A percentile compares a stretch with the other conserved stretches of the same genome.
These are phyloP conservation scores for Platyscapa corneri DNA, from an alignment of 1,140 invertebrate species.

Conservation along the genomic window DNA sequence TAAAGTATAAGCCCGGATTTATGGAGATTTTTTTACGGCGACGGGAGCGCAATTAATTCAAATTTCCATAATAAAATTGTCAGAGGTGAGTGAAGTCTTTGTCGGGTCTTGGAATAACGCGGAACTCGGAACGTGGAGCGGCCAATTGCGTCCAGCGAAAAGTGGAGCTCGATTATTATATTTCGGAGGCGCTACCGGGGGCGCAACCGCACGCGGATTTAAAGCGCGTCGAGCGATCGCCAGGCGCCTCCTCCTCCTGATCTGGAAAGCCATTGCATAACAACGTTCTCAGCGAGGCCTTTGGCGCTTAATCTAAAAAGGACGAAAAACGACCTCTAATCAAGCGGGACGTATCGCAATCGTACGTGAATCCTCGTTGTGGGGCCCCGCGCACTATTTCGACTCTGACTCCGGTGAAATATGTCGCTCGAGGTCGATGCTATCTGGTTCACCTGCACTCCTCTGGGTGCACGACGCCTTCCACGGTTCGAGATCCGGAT, in stretches of 20 bases:
- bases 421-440: slow-evolving; percentile 55
- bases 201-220: not conserved
- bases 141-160: not conserved
- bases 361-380: not conserved
- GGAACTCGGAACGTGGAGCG: not conserved
- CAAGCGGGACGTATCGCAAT: slow-evolving; percentile 38
- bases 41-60: slow-evolving; percentile 12
- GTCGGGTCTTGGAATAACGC: not conserved
- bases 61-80: slow-evolving; percentile 33
- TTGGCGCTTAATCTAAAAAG: too few species aligned
- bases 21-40: slow-evolving; percentile 23
- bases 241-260: not conserved
- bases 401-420: slow-evolving; percentile 54
- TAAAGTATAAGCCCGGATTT: not conserved
- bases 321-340: not conserved
- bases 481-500: slow-evolving; percentile 56
- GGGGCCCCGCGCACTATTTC: slow-evolving; percentile 54
- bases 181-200: not conserved
- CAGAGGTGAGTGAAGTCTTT: not conserved
- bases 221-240: not conserved
- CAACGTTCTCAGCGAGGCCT: not conserved
- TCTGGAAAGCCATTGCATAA: slow-evolving; percentile 12
- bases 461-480: slow-evolving; percentile 50
- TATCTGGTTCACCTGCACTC: slow-evolving; percentile 57
- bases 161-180: slow-evolving; percentile 8